A percentile compares a stretch with the other conserved stretches of the same genome.
These are phyloP conservation scores for Mycetomoellerius zeteki DNA, from an alignment of 1,140 invertebrate species.

Conservation along the genomic window DNA sequence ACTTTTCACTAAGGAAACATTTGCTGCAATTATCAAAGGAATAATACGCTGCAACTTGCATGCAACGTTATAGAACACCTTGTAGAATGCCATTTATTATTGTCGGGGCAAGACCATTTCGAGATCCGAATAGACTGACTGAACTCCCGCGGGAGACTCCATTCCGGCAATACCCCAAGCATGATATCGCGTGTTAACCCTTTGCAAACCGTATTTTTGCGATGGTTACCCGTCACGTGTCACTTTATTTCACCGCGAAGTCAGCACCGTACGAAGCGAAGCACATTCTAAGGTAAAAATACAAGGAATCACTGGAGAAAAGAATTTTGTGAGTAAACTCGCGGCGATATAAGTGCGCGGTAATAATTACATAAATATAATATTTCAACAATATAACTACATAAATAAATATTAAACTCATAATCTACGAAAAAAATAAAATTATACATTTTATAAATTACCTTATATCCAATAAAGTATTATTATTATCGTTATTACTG, in stretches of 20 bases:
- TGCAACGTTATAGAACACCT: background rate
- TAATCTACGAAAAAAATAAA: background rate
- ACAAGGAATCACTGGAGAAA: background rate
- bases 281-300: slow-evolving; percentile 34
- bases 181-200: slow-evolving; percentile 61
- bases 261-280: slow-evolving; percentile 38
- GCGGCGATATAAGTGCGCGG: background rate
- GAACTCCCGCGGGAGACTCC: slow-evolving; percentile 43
- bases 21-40: background rate
- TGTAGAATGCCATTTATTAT: slow-evolving; percentile 38
- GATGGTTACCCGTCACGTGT: slow-evolving; percentile 40
- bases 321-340: slow-evolving; percentile 17
- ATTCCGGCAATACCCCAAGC: slow-evolving; percentile 59
- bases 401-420: slow-evolving; percentile 1
- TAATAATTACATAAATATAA: background rate
- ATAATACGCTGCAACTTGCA: no score
- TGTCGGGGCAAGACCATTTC: slow-evolving; percentile 37
- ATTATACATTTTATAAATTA: background rate
- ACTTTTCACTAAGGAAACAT: slow-evolving; percentile 3
- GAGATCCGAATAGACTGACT: slow-evolving; percentile 5
- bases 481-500: background rate
- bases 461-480: background rate
- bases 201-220: slow-evolving; percentile 36
- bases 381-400: background rate
- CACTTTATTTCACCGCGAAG: slow-evolving; percentile 39